Base-by-base conservation (phyloP, 2,888 invertebrate species). In the Spicauda simplicius region DNA sequence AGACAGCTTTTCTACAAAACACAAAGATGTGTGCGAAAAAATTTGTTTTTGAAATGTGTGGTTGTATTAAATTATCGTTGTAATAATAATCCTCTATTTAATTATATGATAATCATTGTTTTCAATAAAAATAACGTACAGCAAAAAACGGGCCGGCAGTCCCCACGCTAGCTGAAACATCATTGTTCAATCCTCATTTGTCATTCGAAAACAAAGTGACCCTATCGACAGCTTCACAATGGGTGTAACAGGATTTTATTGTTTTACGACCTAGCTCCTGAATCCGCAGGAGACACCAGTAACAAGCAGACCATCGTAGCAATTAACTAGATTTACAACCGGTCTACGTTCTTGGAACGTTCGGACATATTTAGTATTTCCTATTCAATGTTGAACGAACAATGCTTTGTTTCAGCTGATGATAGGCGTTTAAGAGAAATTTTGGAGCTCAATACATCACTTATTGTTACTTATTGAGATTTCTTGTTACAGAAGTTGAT, bases 311-410 rank as follows among this genome's bases (percentile, higher is more conserved):
- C 78, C 25, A 4, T 25, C 25, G 25, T 4, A 25, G 88, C 87
- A 86, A 88, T 91, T 89, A 89, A 88, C 80, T 84, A 89, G 90
- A 93, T 93, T 93, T 93, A 93, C 86, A 91, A 87, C 90, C 80
- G 75, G 80, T 37, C 77, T 73, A 78, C 68, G 76, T 91, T 90
- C 90, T 74, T 45, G 77, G 91, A 91, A 91, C 67, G 77, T 72
- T 71, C 77, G 80, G 76, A 76, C 55, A 59, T 66, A 60, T 60
- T 60, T 66, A 67, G 45, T 54, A 53, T 65, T 33, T 59, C 54
- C 65, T 65, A 65, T 65, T 65, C 30, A 65, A 25, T 54, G 54
- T 65, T 54, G 54, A 53, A 54, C 25, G 25, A 25, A 25, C 25
- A 25, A 25, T 25, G 59, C 59, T 59, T 65, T 65, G 65, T 65